These are phyloP conservation scores for Hippopotamus amphibius DNA, from an alignment of 2,113 vertebrate genomes.

Conservation along the genomic window DNA sequence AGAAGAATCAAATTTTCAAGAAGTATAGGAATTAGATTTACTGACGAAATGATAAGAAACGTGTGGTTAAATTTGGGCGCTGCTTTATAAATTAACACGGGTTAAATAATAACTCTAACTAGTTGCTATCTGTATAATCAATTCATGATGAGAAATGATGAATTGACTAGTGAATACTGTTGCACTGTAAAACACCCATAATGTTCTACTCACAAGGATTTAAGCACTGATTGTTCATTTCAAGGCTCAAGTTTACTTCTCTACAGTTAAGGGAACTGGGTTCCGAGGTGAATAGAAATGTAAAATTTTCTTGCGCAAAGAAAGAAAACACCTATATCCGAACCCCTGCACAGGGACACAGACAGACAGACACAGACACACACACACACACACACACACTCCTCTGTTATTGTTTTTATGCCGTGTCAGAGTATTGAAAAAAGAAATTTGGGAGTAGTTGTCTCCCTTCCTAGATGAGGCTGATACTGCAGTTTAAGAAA, in stretches of 20 bases:
- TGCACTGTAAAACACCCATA: constrained; percentile 57
- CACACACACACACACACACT: not conserved
- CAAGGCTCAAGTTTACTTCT: constrained; percentile 69
- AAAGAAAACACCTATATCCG: constrained; percentile 28
- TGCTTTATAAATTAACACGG: constrained; percentile 78
- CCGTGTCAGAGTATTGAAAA: not conserved
- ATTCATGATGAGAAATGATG: constrained; percentile 79
- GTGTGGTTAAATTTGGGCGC: constrained; percentile 43
- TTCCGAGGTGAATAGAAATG: constrained; percentile 13
- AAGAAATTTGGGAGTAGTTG: not conserved
- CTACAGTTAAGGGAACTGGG: constrained; percentile 64
- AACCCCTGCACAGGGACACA: not conserved
- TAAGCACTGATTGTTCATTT: constrained; percentile 70
- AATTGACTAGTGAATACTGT: constrained; percentile 72
- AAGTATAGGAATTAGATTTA: constrained; percentile 25
- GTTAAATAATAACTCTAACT: constrained; percentile 81
- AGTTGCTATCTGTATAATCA: constrained; percentile 78
- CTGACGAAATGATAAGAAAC: constrained; percentile 61
- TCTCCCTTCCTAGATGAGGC: not conserved
- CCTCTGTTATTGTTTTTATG: not conserved
- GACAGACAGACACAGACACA: not conserved
- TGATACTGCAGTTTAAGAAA: not conserved
- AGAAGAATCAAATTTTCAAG: constrained; percentile 61
- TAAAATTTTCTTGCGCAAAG: not conserved
- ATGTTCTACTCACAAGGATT: constrained; percentile 69